Percentiles rank a stretch among this genome's conserved stretches.
These are phyloP conservation scores for Ictidomys tridecemlineatus DNA, from an alignment of 2,113 vertebrate genomes.

Conservation along the genomic window DNA sequence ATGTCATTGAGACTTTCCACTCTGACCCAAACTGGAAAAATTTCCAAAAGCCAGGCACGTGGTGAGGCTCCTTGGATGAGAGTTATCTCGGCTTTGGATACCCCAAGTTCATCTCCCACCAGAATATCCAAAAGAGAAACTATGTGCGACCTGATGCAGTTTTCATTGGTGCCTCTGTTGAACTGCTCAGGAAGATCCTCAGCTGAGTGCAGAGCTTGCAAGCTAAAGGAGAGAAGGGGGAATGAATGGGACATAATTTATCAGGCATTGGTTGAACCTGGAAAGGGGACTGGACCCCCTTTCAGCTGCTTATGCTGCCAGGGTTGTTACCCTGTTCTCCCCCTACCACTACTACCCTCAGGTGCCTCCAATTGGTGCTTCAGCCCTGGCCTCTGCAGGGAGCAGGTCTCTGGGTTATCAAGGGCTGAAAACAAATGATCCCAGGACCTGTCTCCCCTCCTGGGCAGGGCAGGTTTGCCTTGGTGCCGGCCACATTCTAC, in stretches of 20 bases:
- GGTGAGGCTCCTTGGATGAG: constrained; percentile 96
- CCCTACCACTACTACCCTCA: constrained; percentile 77
- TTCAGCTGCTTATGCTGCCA: neutral
- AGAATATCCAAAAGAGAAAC: constrained; percentile 99
- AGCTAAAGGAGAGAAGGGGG: neutral
- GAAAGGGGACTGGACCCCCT: constrained; percentile 76
- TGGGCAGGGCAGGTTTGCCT: constrained; percentile 73
- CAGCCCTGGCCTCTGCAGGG: constrained; percentile 46
- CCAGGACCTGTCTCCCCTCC: constrained; percentile 61
- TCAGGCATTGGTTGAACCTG: constrained; percentile 26
- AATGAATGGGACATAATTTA: neutral
- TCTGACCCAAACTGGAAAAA: constrained; percentile 99
- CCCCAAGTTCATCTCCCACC: constrained; percentile 99
- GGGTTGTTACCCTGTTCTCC: neutral
- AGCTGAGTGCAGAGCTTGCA: constrained; percentile 85
- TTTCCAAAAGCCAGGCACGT: constrained; percentile 97
- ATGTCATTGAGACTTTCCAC: constrained; percentile 99
- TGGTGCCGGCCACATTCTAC: constrained; percentile 64
- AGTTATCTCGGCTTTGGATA: constrained; percentile 98
- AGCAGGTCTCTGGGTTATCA: constrained; percentile 72
- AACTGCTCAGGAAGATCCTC: constrained; percentile 98
- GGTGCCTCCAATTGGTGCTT: constrained; percentile 84
- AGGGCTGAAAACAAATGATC: constrained; percentile 82
- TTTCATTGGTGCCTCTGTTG: constrained; percentile 97
- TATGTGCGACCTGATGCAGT: constrained; percentile 97